These are phyloP conservation scores for Ruditapes philippinarum DNA, from an alignment of 1,140 invertebrate species.

Conservation along the genomic window DNA sequence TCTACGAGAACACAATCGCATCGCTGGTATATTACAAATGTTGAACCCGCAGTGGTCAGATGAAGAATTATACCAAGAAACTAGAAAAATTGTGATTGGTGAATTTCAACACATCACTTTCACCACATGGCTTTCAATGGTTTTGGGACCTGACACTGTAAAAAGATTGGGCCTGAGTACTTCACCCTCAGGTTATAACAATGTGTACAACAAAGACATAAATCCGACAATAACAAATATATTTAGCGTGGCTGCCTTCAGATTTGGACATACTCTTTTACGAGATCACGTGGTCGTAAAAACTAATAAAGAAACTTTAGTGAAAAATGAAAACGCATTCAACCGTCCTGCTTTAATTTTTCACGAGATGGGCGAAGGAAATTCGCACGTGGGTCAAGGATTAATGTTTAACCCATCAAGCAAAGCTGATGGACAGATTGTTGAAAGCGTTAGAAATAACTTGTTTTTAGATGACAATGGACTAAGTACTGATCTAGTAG, in stretches of 20 bases:
- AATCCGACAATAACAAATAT: slow-evolving; percentile 96
- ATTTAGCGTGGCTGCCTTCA: slow-evolving; percentile 97
- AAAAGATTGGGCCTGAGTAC: slow-evolving; percentile 11
- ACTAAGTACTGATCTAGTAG: slow-evolving; percentile 83
- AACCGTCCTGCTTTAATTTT: slow-evolving; percentile 53
- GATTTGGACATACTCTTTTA: slow-evolving; percentile 98
- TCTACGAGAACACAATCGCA: slow-evolving; percentile 97
- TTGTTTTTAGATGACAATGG: slow-evolving; percentile 53
- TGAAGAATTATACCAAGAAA: slow-evolving; percentile 96
- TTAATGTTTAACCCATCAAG: slow-evolving; percentile 25
- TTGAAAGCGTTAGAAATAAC: slow-evolving; percentile 43
- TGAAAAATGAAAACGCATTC: slow-evolving; percentile 36
- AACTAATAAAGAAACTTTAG: neutral
- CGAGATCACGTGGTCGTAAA: slow-evolving; percentile 7
- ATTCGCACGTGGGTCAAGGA: slow-evolving; percentile 8
- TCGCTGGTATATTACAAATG: slow-evolving; percentile 91
- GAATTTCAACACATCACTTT: slow-evolving; percentile 93
- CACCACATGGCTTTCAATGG: slow-evolving; percentile 94
- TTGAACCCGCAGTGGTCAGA: slow-evolving; percentile 98
- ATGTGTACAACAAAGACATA: slow-evolving; percentile 91
- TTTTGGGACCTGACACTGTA: slow-evolving; percentile 89
- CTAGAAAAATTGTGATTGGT: slow-evolving; percentile 92
- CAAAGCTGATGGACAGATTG: slow-evolving; percentile 20
- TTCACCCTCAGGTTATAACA: neutral
- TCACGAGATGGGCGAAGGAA: neutral